Percentiles rank a stretch among this genome's conserved stretches.
phyloP scores from a whole-genome alignment of 2,888 invertebrate species.

The Watsonalla binaria region DNA sequence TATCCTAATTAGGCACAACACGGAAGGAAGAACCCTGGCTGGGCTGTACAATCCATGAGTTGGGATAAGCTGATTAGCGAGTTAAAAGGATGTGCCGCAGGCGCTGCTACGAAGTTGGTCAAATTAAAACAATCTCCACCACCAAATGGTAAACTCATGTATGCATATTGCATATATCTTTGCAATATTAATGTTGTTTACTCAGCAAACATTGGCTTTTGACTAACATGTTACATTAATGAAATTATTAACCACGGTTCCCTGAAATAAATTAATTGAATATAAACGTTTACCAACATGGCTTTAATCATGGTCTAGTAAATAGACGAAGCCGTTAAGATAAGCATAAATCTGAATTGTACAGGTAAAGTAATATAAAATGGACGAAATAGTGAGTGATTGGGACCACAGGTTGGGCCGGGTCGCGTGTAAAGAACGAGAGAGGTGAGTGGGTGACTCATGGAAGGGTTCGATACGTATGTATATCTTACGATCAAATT shows the following conservation, averaged over 20 bases:
- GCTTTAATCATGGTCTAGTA: background rate
- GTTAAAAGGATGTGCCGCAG: constrained; percentile 53
- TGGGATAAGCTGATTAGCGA: constrained; percentile 64
- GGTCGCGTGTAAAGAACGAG: background rate
- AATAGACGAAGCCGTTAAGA: background rate
- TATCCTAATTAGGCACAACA: constrained; percentile 24
- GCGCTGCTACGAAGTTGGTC: constrained; percentile 37
- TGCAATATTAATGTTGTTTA: background rate
- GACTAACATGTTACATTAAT: background rate
- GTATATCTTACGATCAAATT: background rate
- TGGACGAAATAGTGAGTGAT: background rate
- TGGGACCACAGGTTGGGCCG: background rate
- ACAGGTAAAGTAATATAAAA: constrained; percentile 20
- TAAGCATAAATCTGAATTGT: constrained; percentile 22
- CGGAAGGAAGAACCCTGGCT: constrained; percentile 33
- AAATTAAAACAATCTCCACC: constrained; percentile 61
- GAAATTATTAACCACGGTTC: background rate
- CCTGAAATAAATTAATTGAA: background rate
- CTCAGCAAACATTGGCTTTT: background rate
- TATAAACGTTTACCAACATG: background rate
- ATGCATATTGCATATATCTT: background rate
- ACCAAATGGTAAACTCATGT: constrained; percentile 30
- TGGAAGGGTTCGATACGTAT: background rate
- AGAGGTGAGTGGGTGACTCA: background rate
- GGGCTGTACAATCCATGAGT: constrained; percentile 45